Conservation (phyloP, 2,888 invertebrate genomes). For the Teinopalpus imperialis region DNA sequence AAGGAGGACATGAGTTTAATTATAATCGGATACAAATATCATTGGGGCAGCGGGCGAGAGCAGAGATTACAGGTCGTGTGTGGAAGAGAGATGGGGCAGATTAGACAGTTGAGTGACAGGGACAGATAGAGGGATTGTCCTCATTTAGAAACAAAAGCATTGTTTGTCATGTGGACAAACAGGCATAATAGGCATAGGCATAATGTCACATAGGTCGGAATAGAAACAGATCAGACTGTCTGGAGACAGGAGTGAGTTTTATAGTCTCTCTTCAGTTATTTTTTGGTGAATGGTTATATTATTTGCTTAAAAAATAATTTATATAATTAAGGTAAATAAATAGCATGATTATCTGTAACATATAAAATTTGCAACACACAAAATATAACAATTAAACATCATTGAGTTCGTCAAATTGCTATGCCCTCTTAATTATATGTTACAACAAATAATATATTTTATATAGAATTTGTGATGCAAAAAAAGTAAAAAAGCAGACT, state of each 20-base stretch:
- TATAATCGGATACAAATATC: slow-evolving; percentile 80
- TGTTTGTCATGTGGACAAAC: slow-evolving; percentile 60
- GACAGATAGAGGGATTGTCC: slow-evolving; percentile 69
- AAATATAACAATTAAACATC: too few relatives aligned
- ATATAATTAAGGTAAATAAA: too few relatives aligned
- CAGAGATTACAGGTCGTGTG: slow-evolving; percentile 61
- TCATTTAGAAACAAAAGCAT: slow-evolving; percentile 67
- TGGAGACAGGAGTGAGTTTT: slow-evolving; percentile 33
- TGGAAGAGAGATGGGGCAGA: slow-evolving; percentile 46
- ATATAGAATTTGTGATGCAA: too few relatives aligned
- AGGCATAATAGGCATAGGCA: slow-evolving; percentile 47
- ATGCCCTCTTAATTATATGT: too few relatives aligned
- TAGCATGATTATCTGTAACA: too few relatives aligned
- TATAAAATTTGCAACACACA: too few relatives aligned
- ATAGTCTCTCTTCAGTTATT: not conserved
- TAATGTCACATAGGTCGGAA: slow-evolving; percentile 45
- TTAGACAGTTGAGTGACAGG: slow-evolving; percentile 52
- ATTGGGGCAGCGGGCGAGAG: slow-evolving; percentile 76
- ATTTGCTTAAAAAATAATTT: not conserved
- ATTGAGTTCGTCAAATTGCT: too few relatives aligned
- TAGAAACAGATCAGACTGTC: slow-evolving; percentile 46
- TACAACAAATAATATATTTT: too few relatives aligned
- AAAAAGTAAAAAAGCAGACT: too few relatives aligned
- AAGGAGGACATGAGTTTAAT: slow-evolving; percentile 78
- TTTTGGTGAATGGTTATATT: not conserved